phyloP scores from a whole-genome alignment of 2,888 invertebrate species.

The Gymnoscelis rufifasciata region DNA sequence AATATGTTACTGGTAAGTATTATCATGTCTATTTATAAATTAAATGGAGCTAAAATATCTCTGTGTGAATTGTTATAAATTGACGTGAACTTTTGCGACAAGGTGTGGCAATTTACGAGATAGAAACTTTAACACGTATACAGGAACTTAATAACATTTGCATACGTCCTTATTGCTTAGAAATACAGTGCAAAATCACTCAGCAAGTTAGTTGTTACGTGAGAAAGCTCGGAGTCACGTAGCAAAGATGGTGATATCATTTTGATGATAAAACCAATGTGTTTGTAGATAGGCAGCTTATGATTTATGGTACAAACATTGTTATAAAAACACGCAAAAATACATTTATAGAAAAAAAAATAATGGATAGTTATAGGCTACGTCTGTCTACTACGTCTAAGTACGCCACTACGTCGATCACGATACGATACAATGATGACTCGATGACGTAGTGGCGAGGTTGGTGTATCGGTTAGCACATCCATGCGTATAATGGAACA shows the following conservation, averaged over 20 bases:
- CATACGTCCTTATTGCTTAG: conserved; percentile 7
- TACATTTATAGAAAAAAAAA: no score
- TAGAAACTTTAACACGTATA: conserved; percentile 23
- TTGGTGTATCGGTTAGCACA: no score
- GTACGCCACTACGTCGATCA: no score
- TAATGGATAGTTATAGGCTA: no score
- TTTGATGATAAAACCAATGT: conserved; percentile 23
- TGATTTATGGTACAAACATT: conserved; percentile 26
- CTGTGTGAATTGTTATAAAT: conserved; percentile 5
- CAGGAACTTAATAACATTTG: conserved; percentile 11
- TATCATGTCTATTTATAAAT: no score
- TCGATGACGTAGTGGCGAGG: no score
- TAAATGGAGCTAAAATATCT: not conserved
- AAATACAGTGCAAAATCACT: conserved; percentile 6
- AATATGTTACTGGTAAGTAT: no score
- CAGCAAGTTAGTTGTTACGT: conserved; percentile 11
- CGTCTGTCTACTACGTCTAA: no score
- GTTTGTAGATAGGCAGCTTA: conserved; percentile 21
- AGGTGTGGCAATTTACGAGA: conserved; percentile 28
- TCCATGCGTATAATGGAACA: no score
- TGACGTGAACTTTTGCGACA: conserved; percentile 8
- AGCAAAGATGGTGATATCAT: conserved; percentile 23
- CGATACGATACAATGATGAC: no score
- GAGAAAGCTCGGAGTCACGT: conserved; percentile 23
- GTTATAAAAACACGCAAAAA: no score